These are phyloP conservation scores for Danaus plexippus DNA, from an alignment of 1,140 invertebrate species.

Conservation along the genomic window DNA sequence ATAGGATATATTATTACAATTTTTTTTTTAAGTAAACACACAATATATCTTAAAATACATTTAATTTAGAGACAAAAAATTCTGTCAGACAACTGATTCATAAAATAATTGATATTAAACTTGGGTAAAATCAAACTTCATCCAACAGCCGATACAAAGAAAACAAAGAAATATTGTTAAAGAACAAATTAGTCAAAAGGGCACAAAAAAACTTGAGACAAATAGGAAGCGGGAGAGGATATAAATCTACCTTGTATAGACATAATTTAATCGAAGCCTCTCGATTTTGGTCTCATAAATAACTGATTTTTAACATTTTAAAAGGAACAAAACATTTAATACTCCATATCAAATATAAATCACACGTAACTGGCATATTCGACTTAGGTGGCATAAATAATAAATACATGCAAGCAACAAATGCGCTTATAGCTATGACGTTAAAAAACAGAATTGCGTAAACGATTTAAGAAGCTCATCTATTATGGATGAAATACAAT, in stretches of 20 bases:
- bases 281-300: slow-evolving; percentile 64
- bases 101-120: too few relatives aligned
- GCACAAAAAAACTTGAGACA: slow-evolving; percentile 24
- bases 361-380: slow-evolving; percentile 58
- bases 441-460: slow-evolving; percentile 14
- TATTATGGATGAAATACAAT: too few relatives aligned
- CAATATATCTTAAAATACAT: too few relatives aligned
- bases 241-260: slow-evolving; percentile 50
- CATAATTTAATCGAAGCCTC: slow-evolving; percentile 63
- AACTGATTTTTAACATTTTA: slow-evolving; percentile 65
- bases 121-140: too few relatives aligned
- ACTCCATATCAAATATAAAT: slow-evolving; percentile 61
- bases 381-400: slow-evolving; percentile 56
- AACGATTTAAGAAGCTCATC: slow-evolving; percentile 1
- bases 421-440: slow-evolving; percentile 4
- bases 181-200: too few relatives aligned
- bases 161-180: too few relatives aligned
- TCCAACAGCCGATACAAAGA: too few relatives aligned
- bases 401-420: slow-evolving; percentile 14
- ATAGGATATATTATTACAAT: too few relatives aligned
- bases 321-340: slow-evolving; percentile 63
- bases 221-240: slow-evolving; percentile 38
- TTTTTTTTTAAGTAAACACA: too few relatives aligned
- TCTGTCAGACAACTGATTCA: too few relatives aligned
- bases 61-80: too few relatives aligned